Evolutionary conservation across 2,888 invertebrate species (phyloP).

Genomic region (Malacosoma neustria): DNA sequence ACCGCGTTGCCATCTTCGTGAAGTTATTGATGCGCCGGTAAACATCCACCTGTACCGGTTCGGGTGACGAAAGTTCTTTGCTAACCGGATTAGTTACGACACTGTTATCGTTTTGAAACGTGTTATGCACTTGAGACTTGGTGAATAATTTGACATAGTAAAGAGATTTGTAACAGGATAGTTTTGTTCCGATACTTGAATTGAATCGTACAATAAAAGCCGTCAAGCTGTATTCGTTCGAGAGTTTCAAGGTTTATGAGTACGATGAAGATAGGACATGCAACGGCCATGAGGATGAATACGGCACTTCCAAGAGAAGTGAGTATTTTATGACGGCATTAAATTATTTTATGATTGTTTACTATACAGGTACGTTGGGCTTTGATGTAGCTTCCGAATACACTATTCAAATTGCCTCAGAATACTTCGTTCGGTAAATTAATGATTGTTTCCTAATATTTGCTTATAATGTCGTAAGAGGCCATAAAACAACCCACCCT

Average conservation of each 20-base stretch:
- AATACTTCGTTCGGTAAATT: not conserved
- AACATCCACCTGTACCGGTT: constrained; percentile 24
- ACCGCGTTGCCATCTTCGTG: constrained; percentile 36
- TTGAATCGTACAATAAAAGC: constrained; percentile 30
- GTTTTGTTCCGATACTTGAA: constrained; percentile 18
- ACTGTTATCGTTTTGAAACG: not conserved
- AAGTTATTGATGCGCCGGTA: constrained; percentile 40
- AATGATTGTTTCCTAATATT: too few species aligned
- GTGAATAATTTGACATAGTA: not conserved
- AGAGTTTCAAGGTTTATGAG: constrained; percentile 68
- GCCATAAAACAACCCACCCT: too few species aligned
- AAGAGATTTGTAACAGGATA: constrained; percentile 2
- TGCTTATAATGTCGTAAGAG: too few species aligned
- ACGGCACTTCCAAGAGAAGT: constrained; percentile 61
- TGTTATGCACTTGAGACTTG: not conserved
- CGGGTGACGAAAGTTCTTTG: constrained; percentile 25
- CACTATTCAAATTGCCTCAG: not conserved
- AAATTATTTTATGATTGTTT: constrained; percentile 27
- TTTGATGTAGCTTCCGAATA: constrained; percentile 15
- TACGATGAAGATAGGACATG: constrained; percentile 61
- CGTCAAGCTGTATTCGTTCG: constrained; percentile 73
- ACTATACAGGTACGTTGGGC: constrained; percentile 13
- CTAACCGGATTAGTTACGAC: constrained; percentile 1
- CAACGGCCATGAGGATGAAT: constrained; percentile 59
- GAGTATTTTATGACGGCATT: constrained; percentile 33